Evolutionary conservation across 2,888 invertebrate genomes (phyloP), one percentile per base, ranked within the genome.

Genomic region (Meloe dianella): DNA sequence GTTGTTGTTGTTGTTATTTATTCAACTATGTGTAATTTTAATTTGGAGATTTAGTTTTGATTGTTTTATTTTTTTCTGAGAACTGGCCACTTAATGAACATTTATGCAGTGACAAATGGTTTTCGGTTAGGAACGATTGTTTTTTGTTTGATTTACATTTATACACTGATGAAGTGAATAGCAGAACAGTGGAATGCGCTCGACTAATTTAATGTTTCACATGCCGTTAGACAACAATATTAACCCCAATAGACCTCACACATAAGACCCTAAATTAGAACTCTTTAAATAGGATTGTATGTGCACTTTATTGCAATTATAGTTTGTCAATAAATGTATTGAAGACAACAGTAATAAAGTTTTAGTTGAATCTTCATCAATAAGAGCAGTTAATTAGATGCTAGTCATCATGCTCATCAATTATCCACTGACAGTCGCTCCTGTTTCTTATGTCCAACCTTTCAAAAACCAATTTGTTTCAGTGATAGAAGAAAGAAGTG

Each of bases 51-150:
- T 51, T 51, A 6, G 41, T 41, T 41, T 6, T 41, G n/a, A 41
- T 41, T 41, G 41, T 41, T 41, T 41, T 41, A 41, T 41, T 41
- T 41, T 41, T 17, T 41, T 41, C 41, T 47, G 57, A 54, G 60
- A 69, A 71, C 71, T 70, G 69, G 72, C 72, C 71, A 73, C 71
- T 76, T 79, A 79, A 79, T 79, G 79, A 79, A 79, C 77, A 78
- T 78, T 78, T 79, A 74, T 72, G 64, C 71, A 47, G 75, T 78
- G 79, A 79, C 79, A 78, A 78, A 79, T 79, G 77, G 75, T 63
- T 22, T 51, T 20, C 47, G 47, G 47, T 51, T 51, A 22, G 22
- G 47, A 20, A 22, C 22, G n/a, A 41, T 41, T 41, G 41, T 41
- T n/a, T n/a, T n/a, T 41, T 41, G 41, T 41, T 41, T 41, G 41